Base-by-base conservation (phyloP, 2,888 invertebrate genomes). In the Apamea crenata region DNA sequence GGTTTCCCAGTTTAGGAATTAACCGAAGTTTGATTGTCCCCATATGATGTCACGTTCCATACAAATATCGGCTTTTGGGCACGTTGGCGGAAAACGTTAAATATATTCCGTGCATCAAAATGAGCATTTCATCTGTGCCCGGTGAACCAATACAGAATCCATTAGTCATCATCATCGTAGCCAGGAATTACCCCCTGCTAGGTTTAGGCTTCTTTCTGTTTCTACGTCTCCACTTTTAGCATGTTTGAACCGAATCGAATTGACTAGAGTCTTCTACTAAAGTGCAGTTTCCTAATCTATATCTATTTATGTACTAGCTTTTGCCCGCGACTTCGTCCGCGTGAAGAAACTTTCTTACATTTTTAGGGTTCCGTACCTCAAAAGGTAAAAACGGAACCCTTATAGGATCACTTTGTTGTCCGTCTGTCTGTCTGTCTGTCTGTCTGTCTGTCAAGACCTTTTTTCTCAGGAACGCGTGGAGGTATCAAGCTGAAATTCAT, bases 191-290 rank as follows among this genome's bases (percentile, higher is more conserved):
- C 1, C 1, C 25, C 21, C 4, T 40, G 3, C 68, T 36, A 25
- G 29, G 36, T 61, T 32, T 16, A 29, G 10, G 5, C 44, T 8
- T 44, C 8, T 18, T 18, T 82, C 14, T 16, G 16, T 32, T 25
- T 77, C 75, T 32, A 59, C 16, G 10, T 47, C 29, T 56, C 56
- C 25, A 32, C 25, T n/a, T 70, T 75, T 77, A 32, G 16, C 32
- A 18, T 14, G 25, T 32, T 18, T 18, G 40, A 73, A 74, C 21
- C 0, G 21, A n/a, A 1, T 32, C 12, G 32, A 44, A 36, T 36
- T 6, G 36, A 36, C 36, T 74, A 21, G 25, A 59, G 59, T 59
- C 16, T 81, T 50, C 81, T 81, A 50, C 25, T 40, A 50, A 50
- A 70, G 25, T 32, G 18, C 18, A 32, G 29, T 29, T 74, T 63